Evolutionary conservation across 64 coral and sea anemone species (phyloP), one percentile per base, ranked within the genome.

Genomic region (Stichodactyla helianthus): DNA sequence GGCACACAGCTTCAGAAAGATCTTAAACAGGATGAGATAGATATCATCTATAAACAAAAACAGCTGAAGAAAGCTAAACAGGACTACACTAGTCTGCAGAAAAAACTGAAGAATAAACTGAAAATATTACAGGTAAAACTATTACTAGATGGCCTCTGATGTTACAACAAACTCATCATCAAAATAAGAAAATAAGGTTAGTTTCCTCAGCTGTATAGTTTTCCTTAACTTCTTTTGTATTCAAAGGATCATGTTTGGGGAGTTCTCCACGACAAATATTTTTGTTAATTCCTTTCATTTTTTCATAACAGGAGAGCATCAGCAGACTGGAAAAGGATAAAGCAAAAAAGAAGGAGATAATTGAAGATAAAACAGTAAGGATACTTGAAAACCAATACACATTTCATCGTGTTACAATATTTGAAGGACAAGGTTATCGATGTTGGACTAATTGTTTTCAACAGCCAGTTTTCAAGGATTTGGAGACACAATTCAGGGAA

Each of bases 21-120:
- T 44, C 86, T 98, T 5, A 94, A 92, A 68, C 85, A 94, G 31
- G 92, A 98, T 44, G 95, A 98, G 58, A 53, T 77, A 5, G 92
- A 94, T 52, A 98, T 98, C 22, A 89, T 94, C 22, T 63, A 51
- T 25, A 98, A 98, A 98, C 95, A 98, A 59, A 87, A 94, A 27
- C 92, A 89, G 83, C 55, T 98, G 11, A 98, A 98, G 79, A 92
- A 87, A 79, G 82, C 82, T n/a, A 98, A 98, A 44, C 95, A 98
- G 50, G 84, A 92, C 53, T 98, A 98, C 85, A 92, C 92, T 0
- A 56, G 59, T 5, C 44, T 94, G 11, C 92, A 98, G 53, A 98
- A 98, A 59, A 88, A 98, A 28, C 93, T 98, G 20, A 92, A 94
- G 85, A 74, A 25, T 50, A 87, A 92, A 59, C 87, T 98, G 19